phyloP scores from a whole-genome alignment of 2,113 vertebrate species.

The Nycticryphes semicollaris region DNA sequence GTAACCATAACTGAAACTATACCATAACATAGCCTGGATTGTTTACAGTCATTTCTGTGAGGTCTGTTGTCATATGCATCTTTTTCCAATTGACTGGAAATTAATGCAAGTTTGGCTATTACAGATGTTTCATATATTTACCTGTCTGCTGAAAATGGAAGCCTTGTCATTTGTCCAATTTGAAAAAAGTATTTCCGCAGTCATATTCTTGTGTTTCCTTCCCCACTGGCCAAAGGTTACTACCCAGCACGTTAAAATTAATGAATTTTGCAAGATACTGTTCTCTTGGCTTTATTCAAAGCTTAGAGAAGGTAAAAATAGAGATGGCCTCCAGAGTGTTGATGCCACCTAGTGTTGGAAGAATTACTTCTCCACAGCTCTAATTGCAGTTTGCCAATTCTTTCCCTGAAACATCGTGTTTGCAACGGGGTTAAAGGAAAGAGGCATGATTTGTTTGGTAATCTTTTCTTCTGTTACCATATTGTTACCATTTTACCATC shows the following conservation, averaged over 20 bases:
- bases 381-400: not conserved
- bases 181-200: not conserved
- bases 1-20: not conserved
- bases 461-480: not conserved
- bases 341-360: slow-evolving; percentile 53
- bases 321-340: not conserved
- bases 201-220: not conserved
- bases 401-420: not conserved
- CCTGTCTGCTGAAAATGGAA: not conserved
- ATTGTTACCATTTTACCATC: not conserved
- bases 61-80: not conserved
- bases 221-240: not conserved
- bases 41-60: not conserved
- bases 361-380: not conserved
- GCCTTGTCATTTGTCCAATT: not conserved
- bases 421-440: not conserved
- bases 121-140: not conserved
- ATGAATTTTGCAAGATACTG: not conserved
- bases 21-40: not conserved
- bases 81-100: not conserved
- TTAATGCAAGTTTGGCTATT: not conserved
- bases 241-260: not conserved
- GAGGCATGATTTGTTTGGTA: not conserved
- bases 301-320: not conserved
- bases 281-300: not conserved